phyloP scores from a whole-genome alignment of 2,113 vertebrate genomes.

The Haemorhous mexicanus region DNA sequence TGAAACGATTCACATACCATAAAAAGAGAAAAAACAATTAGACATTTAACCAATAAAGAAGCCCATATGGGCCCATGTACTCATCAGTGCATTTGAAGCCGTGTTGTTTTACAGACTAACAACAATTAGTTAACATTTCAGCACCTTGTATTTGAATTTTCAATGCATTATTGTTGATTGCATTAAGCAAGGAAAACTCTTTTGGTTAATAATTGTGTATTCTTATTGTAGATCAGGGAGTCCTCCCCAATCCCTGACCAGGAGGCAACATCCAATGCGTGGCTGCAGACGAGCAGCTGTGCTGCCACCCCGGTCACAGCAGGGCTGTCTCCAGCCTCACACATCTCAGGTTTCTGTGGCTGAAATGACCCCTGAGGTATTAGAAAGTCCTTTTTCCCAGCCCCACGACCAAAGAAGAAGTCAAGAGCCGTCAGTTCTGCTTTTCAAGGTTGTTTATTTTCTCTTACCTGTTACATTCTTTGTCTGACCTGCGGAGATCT shows the following conservation, averaged over 20 bases:
- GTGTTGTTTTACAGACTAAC: not conserved
- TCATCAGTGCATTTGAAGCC: not conserved
- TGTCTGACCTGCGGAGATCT: too few relatives aligned
- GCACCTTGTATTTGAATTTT: not conserved
- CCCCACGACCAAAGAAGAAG: too few relatives aligned
- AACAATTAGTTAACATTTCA: not conserved
- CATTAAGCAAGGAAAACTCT: not conserved
- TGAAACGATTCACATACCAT: not conserved
- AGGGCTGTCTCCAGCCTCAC: not conserved
- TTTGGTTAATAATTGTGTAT: not conserved
- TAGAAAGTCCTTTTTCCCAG: too few relatives aligned
- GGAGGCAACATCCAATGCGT: accelerated
- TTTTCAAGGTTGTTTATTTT: too few relatives aligned
- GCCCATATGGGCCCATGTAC: not conserved
- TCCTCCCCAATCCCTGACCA: not conserved
- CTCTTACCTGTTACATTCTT: too few relatives aligned
- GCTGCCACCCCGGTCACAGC: not conserved
- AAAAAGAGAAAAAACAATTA: not conserved
- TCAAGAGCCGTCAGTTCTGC: too few relatives aligned
- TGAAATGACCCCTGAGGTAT: too few relatives aligned
- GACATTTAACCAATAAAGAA: not conserved
- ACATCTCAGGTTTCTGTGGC: too few relatives aligned
- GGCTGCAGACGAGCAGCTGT: accelerated
- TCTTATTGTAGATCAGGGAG: not conserved
- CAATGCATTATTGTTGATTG: not conserved